Conservation (phyloP, 2,888 invertebrate species). For the Branchipolynoe longqiensis region DNA sequence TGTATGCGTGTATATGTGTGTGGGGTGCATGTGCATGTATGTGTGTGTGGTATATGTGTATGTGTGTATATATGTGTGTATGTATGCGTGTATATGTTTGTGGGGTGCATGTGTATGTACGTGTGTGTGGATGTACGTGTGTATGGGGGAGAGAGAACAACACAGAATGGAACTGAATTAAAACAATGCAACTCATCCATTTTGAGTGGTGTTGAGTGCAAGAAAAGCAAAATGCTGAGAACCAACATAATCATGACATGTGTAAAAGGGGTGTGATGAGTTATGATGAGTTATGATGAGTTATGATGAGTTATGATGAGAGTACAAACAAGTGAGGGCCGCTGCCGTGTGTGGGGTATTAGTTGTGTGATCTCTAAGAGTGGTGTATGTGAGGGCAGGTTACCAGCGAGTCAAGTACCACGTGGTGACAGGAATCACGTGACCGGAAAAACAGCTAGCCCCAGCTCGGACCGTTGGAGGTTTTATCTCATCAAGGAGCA, state of each 20-base stretch:
- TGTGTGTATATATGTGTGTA: no score
- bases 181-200: constrained; percentile 51
- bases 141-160: no score
- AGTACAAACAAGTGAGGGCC: constrained; percentile 11
- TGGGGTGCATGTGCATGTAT: no score
- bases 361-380: constrained; percentile 38
- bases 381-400: constrained; percentile 49
- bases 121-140: no score
- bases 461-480: no score
- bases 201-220: constrained; percentile 3
- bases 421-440: neutral
- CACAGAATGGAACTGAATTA: constrained; percentile 12
- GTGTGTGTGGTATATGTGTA: no score
- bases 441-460: neutral
- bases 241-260: constrained; percentile 25
- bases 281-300: no score
- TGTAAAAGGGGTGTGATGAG: constrained; percentile 24
- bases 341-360: neutral
- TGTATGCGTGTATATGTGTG: no score
- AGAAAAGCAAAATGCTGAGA: neutral
- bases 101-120: no score
- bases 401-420: constrained; percentile 13
- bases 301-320: no score
- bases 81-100: no score
- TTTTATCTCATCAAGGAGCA: no score